Base-by-base conservation (phyloP, 2,797 vertebrate genomes). In the Myotis planiceps region DNA sequence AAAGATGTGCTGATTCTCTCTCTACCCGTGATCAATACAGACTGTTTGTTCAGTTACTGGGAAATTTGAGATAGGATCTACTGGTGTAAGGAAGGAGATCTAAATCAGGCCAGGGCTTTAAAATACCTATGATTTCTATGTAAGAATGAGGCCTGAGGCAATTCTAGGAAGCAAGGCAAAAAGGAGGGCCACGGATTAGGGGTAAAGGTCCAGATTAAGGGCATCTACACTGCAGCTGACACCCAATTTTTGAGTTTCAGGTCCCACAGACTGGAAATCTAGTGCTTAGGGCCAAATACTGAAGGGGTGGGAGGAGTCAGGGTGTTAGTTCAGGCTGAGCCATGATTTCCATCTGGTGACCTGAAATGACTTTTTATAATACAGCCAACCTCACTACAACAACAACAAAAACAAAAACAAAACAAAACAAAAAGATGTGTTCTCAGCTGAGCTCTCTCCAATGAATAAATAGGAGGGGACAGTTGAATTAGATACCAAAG, bases 311-410 rank as follows among this genome's bases (percentile, higher is more conserved):
- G 75, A 80, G 19, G 19, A 60, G 42, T 6, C 25, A 71, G 21
- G 37, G 55, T 15, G 47, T 23, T 89, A 27, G 81, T 68, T 81
- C 51, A 58, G 79, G 37, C 58, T 68, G 81, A 92, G 71, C 58
- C 78, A 85, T 10, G 14, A 3, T 92, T 95, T 90, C 81, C 80
- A 88, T 86, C 76, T 69, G 81, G 83, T 82, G 65, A 92, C 74
- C 79, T 53, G 83, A n/a, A n/a, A 25, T 91, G 94, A 94, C 86
- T 80, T 58, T 76, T 76, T 39, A 58, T 12, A 75, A 34, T 92
- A 78, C 9, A 68, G 63, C 76, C 84, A 88, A 34, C n/a, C 49
- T 79, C 78, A 83, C 21, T 16, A 47, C 13, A 91, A n/a, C 42
- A 72, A 78, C 53, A 14, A 32, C 69, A n/a, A 19, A n/a, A 1